A percentile compares a stretch with the other conserved stretches of the same genome.
Conservation (phyloP, 2,113 vertebrate genomes). For the Brienomyrus brachyistius region DNA sequence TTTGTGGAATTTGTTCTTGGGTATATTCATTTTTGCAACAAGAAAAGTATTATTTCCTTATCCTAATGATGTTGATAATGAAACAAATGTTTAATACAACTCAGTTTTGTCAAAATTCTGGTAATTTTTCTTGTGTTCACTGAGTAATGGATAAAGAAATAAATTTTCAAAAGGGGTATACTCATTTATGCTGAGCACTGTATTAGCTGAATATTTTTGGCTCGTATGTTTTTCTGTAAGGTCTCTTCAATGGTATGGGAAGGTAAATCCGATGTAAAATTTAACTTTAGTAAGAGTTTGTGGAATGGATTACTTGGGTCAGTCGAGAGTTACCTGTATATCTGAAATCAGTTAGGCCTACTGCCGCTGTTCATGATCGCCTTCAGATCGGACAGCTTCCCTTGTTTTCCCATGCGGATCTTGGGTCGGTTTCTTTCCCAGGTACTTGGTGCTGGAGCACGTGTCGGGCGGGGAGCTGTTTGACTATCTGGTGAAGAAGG, state of each 20-base stretch:
- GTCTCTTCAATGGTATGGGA: neutral
- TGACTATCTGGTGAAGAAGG: conserved; percentile 88
- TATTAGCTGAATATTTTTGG: neutral
- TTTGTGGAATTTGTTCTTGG: neutral
- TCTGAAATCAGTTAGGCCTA: neutral
- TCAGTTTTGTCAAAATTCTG: too few species aligned
- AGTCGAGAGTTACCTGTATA: neutral
- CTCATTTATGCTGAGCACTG: neutral
- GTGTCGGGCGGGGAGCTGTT: conserved; percentile 87
- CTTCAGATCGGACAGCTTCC: neutral
- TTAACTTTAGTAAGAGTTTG: neutral
- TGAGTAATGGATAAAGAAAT: neutral
- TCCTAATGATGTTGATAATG: neutral
- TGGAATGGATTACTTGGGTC: neutral
- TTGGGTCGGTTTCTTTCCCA: conserved; percentile 31
- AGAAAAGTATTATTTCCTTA: neutral
- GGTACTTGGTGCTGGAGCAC: conserved; percentile 86
- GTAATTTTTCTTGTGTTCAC: neutral
- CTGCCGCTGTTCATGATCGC: neutral
- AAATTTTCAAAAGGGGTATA: neutral
- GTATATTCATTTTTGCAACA: neutral
- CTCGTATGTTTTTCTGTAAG: neutral
- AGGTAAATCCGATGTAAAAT: neutral
- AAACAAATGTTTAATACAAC: neutral
- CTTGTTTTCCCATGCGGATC: neutral